Evolutionary conservation across 2,113 vertebrate species (phyloP).

Genomic region (Glareola pratincola): DNA sequence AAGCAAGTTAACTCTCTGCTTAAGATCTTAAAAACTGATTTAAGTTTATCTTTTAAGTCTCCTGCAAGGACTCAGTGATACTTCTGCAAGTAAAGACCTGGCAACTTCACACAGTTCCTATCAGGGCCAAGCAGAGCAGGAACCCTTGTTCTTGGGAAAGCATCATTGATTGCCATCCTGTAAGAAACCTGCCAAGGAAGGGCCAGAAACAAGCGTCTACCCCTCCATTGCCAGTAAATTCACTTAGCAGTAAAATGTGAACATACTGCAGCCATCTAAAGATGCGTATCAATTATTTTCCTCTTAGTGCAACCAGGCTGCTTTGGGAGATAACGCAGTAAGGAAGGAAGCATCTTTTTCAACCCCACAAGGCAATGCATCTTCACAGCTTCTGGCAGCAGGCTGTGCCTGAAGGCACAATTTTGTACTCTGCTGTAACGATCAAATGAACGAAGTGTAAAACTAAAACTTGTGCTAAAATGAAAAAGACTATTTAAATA

Average conservation of each 20-base stretch:
- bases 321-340: neutral
- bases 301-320: neutral
- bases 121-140: neutral
- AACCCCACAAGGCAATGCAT: neutral
- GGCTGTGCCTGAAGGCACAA: neutral
- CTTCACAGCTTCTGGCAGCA: neutral
- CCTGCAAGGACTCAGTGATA: neutral
- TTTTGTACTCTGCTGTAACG: neutral
- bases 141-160: neutral
- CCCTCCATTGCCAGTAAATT: neutral
- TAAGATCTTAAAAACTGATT: neutral
- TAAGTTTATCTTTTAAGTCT: neutral
- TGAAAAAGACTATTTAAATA: neutral
- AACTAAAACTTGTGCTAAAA: neutral
- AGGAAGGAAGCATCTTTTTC: neutral
- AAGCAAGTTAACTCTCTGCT: neutral
- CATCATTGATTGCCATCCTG: neutral
- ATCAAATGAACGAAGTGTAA: conserved; percentile 1
- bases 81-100: neutral
- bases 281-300: neutral
- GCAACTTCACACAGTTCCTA: neutral
- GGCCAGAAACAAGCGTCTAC: neutral
- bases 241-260: neutral
- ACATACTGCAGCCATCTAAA: neutral
- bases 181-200: neutral